Conservation (phyloP, 2,888 invertebrate genomes). For the Amphipoea lucens region DNA sequence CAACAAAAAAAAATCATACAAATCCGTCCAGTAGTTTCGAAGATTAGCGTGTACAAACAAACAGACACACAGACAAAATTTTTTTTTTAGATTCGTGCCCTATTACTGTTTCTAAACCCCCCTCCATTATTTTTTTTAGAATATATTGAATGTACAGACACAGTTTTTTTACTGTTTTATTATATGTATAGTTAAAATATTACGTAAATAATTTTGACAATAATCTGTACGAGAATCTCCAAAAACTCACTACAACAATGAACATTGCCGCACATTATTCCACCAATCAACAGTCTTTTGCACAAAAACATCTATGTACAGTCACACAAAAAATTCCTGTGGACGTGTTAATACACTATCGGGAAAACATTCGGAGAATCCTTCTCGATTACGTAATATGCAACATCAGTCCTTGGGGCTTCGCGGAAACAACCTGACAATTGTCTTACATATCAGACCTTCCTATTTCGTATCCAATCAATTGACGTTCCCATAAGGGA, state of each 20-base stretch:
- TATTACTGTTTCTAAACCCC: no score
- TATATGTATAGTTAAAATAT: no score
- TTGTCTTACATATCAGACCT: constrained; percentile 58
- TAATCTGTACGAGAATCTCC: neutral
- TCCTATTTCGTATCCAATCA: constrained; percentile 72
- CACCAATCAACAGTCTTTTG: neutral
- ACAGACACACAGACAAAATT: no score
- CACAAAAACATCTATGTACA: neutral
- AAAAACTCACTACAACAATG: neutral
- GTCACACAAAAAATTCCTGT: neutral
- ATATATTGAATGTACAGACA: no score
- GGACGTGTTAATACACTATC: constrained; percentile 23
- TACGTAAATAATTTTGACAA: neutral
- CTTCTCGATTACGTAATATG: constrained; percentile 66
- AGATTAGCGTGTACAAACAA: no score
- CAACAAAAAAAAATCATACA: no score
- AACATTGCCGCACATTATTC: neutral
- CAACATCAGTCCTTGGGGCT: constrained; percentile 53
- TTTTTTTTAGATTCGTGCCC: no score
- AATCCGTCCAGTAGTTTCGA: no score
- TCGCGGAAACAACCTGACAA: constrained; percentile 64
- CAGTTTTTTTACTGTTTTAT: no score
- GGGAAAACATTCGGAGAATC: constrained; percentile 16
- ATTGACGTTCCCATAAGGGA: constrained; percentile 58
- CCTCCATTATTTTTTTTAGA: no score